These are phyloP conservation scores for Bombus polaris DNA, from an alignment of 1,140 invertebrate species.

Conservation along the genomic window DNA sequence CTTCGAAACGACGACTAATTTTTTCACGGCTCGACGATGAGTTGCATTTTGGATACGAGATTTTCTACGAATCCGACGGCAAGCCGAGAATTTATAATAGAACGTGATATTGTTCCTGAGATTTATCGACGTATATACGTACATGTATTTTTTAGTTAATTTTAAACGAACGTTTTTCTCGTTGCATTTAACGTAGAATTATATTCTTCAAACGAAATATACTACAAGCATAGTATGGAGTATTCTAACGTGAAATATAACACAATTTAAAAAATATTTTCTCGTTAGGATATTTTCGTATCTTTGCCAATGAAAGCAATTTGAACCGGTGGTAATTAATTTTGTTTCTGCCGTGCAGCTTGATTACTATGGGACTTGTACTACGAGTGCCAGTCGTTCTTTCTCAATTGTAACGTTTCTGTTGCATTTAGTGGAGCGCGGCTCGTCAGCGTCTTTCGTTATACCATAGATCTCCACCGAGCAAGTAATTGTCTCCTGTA, in stretches of 20 bases:
- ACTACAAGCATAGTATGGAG: background rate
- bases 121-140: slow-evolving; percentile 12
- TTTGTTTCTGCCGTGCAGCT: background rate
- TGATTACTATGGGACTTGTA: background rate
- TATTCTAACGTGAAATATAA: background rate
- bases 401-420: background rate
- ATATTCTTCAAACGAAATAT: background rate
- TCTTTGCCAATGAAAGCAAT: background rate
- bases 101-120: slow-evolving; percentile 8
- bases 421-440: background rate
- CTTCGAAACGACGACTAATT: slow-evolving; percentile 2
- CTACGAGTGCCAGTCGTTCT: background rate
- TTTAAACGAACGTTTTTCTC: background rate
- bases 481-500: background rate
- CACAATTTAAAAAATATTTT: no score
- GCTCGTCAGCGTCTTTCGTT: slow-evolving; percentile 20
- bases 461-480: background rate
- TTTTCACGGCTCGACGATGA: background rate
- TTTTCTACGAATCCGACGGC: slow-evolving; percentile 18
- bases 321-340: background rate
- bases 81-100: slow-evolving; percentile 25
- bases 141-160: background rate
- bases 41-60: slow-evolving; percentile 17
- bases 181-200: background rate
- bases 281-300: background rate